phyloP scores from a whole-genome alignment of 2,113 vertebrate species.

The Phycodurus eques region DNA sequence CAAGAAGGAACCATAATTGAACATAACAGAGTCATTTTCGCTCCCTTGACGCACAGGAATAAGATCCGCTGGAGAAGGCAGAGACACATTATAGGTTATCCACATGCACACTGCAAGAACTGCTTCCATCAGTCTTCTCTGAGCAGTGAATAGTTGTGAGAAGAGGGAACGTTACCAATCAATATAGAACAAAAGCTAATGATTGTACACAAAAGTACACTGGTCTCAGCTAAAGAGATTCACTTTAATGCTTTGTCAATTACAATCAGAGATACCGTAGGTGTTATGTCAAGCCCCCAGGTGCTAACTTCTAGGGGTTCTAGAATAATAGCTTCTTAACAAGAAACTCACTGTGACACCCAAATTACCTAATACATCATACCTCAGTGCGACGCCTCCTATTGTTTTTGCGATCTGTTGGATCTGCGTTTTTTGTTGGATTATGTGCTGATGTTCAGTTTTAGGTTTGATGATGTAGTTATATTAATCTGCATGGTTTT shows the following conservation, averaged over 20 bases:
- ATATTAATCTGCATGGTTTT: neutral
- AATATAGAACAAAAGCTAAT: conserved; percentile 46
- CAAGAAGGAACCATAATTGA: conserved; percentile 39
- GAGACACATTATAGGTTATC: conserved; percentile 59
- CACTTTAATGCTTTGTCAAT: conserved; percentile 29
- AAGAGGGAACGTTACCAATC: conserved; percentile 40
- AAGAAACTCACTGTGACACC: conserved; percentile 1
- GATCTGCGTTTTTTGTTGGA: neutral
- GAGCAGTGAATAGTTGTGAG: conserved; percentile 53
- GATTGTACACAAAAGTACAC: conserved; percentile 40
- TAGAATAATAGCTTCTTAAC: conserved; percentile 1
- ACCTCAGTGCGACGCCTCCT: neutral
- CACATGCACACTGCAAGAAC: conserved; percentile 44
- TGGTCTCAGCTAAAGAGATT: conserved; percentile 39
- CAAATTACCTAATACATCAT: neutral
- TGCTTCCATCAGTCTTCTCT: conserved; percentile 40
- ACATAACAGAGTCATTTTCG: conserved; percentile 53
- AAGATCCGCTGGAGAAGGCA: conserved; percentile 39
- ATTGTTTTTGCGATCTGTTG: neutral
- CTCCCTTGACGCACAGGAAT: conserved; percentile 17
- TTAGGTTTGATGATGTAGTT: neutral
- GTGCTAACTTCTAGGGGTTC: conserved; percentile 17
- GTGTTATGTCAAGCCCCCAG: conserved; percentile 6
- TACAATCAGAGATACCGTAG: conserved; percentile 20
- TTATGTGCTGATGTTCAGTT: neutral